Conservation (phyloP, 2,113 vertebrate genomes). For the Erythrolamprus reginae region DNA sequence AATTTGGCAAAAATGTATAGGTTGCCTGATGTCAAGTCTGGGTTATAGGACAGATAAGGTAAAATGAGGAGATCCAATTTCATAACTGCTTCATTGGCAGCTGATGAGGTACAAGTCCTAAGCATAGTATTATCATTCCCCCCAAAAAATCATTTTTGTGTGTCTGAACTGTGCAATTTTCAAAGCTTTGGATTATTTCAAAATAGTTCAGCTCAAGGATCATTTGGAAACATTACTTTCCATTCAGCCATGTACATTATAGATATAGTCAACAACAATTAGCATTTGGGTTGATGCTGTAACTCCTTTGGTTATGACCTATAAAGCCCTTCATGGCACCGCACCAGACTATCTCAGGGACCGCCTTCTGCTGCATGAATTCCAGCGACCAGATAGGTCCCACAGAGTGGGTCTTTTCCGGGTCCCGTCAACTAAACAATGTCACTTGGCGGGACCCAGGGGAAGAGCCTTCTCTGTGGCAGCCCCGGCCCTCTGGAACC, state of each 20-base stretch:
- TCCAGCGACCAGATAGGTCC: no score
- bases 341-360: no score
- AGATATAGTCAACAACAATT: neutral
- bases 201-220: neutral
- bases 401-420: no score
- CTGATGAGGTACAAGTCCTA: neutral
- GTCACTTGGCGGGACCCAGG: no score
- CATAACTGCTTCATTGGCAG: neutral
- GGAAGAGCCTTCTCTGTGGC: no score
- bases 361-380: no score
- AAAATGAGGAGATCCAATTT: neutral
- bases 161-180: neutral
- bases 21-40: neutral
- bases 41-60: neutral
- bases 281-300: neutral
- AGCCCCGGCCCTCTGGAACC: no score
- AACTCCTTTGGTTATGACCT: no score
- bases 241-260: neutral
- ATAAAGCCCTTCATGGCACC: no score
- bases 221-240: neutral
- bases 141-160: neutral
- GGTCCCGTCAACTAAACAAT: no score
- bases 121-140: neutral
- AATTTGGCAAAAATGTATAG: neutral
- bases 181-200: neutral